A percentile compares a stretch with the other conserved stretches of the same genome.
These are phyloP conservation scores for Cheilosia vulpina DNA, from an alignment of 2,888 invertebrate genomes.

Conservation along the genomic window DNA sequence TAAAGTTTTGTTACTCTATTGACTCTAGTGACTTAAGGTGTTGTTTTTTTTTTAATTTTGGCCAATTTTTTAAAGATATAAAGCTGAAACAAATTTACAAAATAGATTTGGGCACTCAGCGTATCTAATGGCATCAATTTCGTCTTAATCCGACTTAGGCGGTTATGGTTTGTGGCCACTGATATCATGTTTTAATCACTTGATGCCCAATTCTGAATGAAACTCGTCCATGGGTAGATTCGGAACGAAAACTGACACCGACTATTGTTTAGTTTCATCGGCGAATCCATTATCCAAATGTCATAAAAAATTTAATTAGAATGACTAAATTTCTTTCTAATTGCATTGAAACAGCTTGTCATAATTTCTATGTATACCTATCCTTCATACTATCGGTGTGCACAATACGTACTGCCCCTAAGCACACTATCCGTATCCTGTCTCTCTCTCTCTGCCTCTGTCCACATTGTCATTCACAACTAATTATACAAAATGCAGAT, in stretches of 20 bases:
- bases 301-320: slow-evolving; percentile 31
- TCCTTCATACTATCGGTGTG: neutral
- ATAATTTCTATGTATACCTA: neutral
- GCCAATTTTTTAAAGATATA: no score
- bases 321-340: slow-evolving; percentile 1
- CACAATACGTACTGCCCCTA: neutral
- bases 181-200: no score
- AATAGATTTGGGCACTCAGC: no score
- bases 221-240: no score
- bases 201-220: no score
- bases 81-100: no score
- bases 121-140: no score
- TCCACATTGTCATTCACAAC: slow-evolving; percentile 11
- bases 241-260: neutral
- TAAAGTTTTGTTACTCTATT: no score
- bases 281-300: slow-evolving; percentile 33
- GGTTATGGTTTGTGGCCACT: no score
- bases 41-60: no score
- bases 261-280: slow-evolving; percentile 2
- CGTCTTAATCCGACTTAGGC: no score
- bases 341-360: slow-evolving; percentile 21
- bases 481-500: slow-evolving; percentile 66
- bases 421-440: neutral
- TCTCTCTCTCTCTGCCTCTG: neutral
- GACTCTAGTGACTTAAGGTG: no score